Percentiles rank a stretch among this genome's conserved stretches.
Conservation (phyloP, 2,888 invertebrate species). For the Hydriomena furcata region DNA sequence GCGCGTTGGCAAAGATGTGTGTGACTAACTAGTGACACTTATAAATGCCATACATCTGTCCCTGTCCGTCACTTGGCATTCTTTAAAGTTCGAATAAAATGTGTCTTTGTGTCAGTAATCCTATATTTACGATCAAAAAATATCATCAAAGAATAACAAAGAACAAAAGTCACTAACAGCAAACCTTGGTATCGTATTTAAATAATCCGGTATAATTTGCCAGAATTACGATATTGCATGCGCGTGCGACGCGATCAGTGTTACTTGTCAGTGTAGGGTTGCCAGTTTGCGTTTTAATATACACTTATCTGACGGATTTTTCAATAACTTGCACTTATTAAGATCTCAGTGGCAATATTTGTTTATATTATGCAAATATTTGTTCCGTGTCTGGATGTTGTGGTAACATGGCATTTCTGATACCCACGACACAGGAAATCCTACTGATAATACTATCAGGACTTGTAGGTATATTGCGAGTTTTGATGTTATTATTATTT, state of each 20-base stretch:
- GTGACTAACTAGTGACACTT: too few species aligned
- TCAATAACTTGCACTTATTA: too few species aligned
- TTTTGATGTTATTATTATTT: too few species aligned
- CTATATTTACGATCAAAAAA: slow-evolving; percentile 6
- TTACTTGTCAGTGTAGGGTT: slow-evolving; percentile 9
- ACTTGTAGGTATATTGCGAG: too few species aligned
- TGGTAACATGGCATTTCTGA: too few species aligned
- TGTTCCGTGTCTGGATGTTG: too few species aligned
- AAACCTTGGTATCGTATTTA: slow-evolving; percentile 33
- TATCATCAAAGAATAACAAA: slow-evolving; percentile 14
- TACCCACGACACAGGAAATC: too few species aligned
- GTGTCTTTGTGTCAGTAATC: background rate
- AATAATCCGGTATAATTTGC: slow-evolving; percentile 19
- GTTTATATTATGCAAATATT: too few species aligned
- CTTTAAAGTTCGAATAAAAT: background rate
- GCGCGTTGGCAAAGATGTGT: too few species aligned
- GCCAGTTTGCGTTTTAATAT: background rate
- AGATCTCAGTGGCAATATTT: too few species aligned
- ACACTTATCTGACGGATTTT: too few species aligned
- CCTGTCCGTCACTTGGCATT: background rate
- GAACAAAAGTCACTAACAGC: slow-evolving; percentile 3
- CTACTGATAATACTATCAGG: too few species aligned
- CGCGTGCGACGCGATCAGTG: slow-evolving; percentile 14
- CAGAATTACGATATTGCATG: slow-evolving; percentile 11
- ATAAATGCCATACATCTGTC: background rate